These are phyloP conservation scores for Conus betulinus DNA, from an alignment of 1,140 invertebrate genomes.

Conservation along the genomic window DNA sequence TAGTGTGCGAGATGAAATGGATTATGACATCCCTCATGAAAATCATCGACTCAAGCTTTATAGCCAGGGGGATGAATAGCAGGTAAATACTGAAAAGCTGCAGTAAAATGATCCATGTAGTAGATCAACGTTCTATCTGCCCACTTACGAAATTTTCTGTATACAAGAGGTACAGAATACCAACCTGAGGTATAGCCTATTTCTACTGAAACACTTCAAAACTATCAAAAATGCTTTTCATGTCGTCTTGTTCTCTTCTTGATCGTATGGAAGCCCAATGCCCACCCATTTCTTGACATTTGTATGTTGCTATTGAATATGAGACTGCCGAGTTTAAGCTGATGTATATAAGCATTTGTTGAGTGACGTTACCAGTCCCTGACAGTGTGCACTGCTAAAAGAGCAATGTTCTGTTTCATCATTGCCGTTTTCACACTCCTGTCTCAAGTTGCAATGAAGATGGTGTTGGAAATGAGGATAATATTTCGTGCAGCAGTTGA, in stretches of 20 bases:
- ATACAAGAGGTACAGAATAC: not conserved
- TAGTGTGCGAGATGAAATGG: no score
- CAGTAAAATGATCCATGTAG: not conserved
- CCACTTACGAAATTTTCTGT: not conserved
- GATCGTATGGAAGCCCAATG: not conserved
- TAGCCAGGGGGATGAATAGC: no score
- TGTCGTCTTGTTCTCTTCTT: not conserved
- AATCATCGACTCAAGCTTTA: no score
- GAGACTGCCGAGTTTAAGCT: not conserved
- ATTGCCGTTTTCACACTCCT: not conserved
- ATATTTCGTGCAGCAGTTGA: conserved; percentile 1
- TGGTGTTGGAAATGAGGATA: not conserved
- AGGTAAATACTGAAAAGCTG: not conserved
- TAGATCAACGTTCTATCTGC: not conserved
- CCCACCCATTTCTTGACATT: not conserved
- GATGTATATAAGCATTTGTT: not conserved
- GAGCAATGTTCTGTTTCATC: conserved; percentile 11
- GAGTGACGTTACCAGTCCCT: not conserved
- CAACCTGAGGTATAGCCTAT: not conserved
- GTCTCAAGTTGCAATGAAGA: conserved; percentile 12
- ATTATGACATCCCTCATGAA: no score
- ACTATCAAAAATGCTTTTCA: not conserved
- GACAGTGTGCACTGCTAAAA: not conserved
- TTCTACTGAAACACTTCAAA: not conserved
- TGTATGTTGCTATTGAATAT: no score